Evolutionary conservation across 2,113 vertebrate species (phyloP).

Genomic region (Sinocyclocheilus anshuiensis): DNA sequence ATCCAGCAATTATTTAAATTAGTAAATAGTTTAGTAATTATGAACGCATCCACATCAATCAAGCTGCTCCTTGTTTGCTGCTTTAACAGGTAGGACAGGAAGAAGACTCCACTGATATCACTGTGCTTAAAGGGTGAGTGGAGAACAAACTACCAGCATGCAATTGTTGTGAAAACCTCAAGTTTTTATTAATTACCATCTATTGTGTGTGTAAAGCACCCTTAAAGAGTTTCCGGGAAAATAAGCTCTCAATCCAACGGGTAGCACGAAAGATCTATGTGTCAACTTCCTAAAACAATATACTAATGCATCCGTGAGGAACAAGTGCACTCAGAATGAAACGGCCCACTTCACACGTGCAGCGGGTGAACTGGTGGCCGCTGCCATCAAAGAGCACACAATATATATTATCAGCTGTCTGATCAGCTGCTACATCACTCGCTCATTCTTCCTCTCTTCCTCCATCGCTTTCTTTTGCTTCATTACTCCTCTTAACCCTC

Average conservation of each 20-base stretch:
- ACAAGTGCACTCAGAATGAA: conserved; percentile 58
- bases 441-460: conserved; percentile 34
- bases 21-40: neutral
- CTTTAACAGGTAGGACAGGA: conserved; percentile 1
- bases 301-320: conserved; percentile 44
- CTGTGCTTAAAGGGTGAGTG: conserved; percentile 29
- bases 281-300: conserved; percentile 52
- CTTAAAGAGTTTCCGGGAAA: conserved; percentile 28
- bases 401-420: conserved; percentile 49
- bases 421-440: conserved; percentile 55
- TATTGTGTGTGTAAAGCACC: conserved; percentile 50
- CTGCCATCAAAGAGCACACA: conserved; percentile 56
- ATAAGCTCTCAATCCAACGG: conserved; percentile 30
- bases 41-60: neutral
- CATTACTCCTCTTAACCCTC: conserved; percentile 41
- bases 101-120: conserved; percentile 4
- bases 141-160: conserved; percentile 45
- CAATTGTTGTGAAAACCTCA: conserved; percentile 28
- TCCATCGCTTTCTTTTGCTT: conserved; percentile 38
- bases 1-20: neutral
- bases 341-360: conserved; percentile 49
- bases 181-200: conserved; percentile 45
- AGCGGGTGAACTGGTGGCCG: conserved; percentile 53
- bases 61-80: neutral
- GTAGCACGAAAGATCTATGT: conserved; percentile 33